Conservation (phyloP, 1,140 invertebrate genomes). For the Drosophila watanabei region DNA sequence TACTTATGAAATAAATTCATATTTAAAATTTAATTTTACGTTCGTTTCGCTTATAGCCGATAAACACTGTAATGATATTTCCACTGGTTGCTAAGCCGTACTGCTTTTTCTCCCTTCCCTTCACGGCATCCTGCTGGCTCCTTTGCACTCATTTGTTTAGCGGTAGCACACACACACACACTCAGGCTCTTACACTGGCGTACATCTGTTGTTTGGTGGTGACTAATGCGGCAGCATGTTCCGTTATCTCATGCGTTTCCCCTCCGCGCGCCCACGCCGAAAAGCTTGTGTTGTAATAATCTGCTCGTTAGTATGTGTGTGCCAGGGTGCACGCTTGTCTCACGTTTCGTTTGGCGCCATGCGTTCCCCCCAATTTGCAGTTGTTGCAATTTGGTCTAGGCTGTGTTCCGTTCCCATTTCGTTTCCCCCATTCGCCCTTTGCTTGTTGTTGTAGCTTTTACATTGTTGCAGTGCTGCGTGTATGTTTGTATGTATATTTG, state of each 20-base stretch:
- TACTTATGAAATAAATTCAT: neutral
- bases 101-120: conserved; percentile 5
- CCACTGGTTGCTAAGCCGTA: conserved; percentile 53
- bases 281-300: conserved; percentile 46
- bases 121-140: conserved; percentile 21
- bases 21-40: neutral
- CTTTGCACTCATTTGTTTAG: conserved; percentile 42
- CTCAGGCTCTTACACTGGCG: conserved; percentile 10
- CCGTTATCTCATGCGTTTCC: conserved; percentile 63
- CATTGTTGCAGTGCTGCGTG: conserved; percentile 45
- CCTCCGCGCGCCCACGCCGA: conserved; percentile 17
- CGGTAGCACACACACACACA: conserved; percentile 37
- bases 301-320: conserved; percentile 6
- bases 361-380: conserved; percentile 57
- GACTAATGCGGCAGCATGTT: conserved; percentile 61
- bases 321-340: conserved; percentile 29
- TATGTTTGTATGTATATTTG: conserved; percentile 16
- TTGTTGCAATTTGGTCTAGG: conserved; percentile 64
- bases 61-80: conserved; percentile 11
- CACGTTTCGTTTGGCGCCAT: conserved; percentile 61
- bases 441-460: conserved; percentile 52
- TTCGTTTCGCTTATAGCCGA: neutral
- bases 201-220: conserved; percentile 64
- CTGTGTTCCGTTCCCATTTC: conserved; percentile 51
- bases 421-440: conserved; percentile 56